Conservation (phyloP, 2,888 invertebrate genomes). For the Ichneumoninae sp. region DNA sequence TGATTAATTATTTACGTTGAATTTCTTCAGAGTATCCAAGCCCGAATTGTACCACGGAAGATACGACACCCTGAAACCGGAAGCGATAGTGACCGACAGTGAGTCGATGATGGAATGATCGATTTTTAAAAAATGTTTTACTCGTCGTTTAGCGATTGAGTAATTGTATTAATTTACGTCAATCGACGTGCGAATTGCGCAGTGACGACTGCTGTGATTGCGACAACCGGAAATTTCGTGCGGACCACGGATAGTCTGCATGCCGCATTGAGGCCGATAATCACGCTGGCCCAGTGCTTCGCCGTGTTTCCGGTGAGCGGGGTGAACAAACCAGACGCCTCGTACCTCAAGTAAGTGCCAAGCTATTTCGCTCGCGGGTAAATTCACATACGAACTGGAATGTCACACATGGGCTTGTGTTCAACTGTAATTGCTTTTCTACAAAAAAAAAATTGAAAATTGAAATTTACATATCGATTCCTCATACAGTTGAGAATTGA, state of each 20-base stretch:
- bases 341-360: slow-evolving; percentile 81
- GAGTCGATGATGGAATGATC: slow-evolving; percentile 53
- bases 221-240: slow-evolving; percentile 71
- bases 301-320: slow-evolving; percentile 86
- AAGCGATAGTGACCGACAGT: slow-evolving; percentile 69
- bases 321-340: slow-evolving; percentile 83
- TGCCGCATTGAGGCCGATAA: slow-evolving; percentile 85
- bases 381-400: background rate
- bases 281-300: slow-evolving; percentile 85
- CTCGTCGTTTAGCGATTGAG: background rate
- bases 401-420: background rate
- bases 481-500: no score
- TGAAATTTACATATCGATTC: no score
- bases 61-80: slow-evolving; percentile 68
- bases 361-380: background rate
- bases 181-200: slow-evolving; percentile 22
- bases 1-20: background rate
- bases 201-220: slow-evolving; percentile 70
- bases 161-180: slow-evolving; percentile 2
- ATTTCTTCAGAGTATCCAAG: slow-evolving; percentile 70
- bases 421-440: background rate
- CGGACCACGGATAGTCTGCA: slow-evolving; percentile 84
- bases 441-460: no score
- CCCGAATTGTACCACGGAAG: slow-evolving; percentile 63
- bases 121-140: background rate